Evolutionary conservation across 2,113 vertebrate species (phyloP).

Genomic region (Tonatia bakeri): DNA sequence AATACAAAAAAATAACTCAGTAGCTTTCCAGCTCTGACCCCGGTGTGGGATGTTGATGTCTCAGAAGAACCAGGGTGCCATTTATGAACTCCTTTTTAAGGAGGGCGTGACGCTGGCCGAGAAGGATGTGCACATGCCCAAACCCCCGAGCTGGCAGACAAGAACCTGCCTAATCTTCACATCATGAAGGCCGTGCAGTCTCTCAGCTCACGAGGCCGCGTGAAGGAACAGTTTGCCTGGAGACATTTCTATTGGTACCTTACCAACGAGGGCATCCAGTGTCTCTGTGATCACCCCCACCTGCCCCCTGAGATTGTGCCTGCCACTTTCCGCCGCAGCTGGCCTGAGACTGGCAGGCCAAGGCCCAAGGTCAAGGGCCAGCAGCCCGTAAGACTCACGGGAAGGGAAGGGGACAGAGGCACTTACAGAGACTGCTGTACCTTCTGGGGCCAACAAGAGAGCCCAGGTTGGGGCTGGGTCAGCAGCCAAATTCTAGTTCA

Average conservation of each 20-base stretch:
- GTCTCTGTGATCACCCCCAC: too few species aligned
- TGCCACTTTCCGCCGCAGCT: slow-evolving; percentile 89
- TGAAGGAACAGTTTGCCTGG: background rate
- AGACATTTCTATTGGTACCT: too few species aligned
- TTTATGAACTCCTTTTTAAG: background rate
- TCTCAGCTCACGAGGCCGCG: background rate
- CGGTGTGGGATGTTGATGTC: background rate
- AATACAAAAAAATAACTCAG: background rate
- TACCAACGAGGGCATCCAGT: too few species aligned
- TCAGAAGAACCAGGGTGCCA: background rate
- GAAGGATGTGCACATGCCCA: too few species aligned
- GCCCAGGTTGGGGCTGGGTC: slow-evolving; percentile 96
- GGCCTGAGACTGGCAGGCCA: slow-evolving; percentile 94
- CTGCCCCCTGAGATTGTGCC: too few species aligned
- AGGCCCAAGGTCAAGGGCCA: slow-evolving; percentile 90
- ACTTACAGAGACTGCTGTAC: slow-evolving; percentile 90
- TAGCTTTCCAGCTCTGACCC: background rate
- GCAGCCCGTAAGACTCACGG: slow-evolving; percentile 91
- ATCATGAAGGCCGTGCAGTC: background rate
- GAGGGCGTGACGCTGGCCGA: background rate
- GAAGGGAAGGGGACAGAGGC: slow-evolving; percentile 95
- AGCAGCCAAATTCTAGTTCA: slow-evolving; percentile 97
- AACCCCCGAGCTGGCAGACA: background rate
- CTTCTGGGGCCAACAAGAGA: slow-evolving; percentile 88
- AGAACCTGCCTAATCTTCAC: background rate